Evolutionary conservation across 1,140 invertebrate species (phyloP), one percentile per base, ranked within the genome.

Genomic region (Drosophila virilis): DNA sequence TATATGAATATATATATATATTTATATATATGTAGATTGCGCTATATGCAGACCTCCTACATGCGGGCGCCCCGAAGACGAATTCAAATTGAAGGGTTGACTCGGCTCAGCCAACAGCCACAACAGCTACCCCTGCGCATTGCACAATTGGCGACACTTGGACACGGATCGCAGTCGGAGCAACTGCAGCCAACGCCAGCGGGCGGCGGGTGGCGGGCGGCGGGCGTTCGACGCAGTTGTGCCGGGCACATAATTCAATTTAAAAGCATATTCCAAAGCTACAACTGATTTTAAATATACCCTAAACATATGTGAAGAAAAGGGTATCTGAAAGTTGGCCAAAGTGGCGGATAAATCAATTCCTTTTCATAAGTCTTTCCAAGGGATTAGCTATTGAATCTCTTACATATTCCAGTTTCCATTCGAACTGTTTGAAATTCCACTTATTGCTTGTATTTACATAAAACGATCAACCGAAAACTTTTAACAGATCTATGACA

Each of bases 1-100:
- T 45, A 52, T 37, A 50, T 37, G 35, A 1, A 37, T 43, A 13
- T 40, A 32, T 37, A 13, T 58, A 43, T 64, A 43, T 32, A 45
- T 46, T 45, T 52, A 58, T 45, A 45, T 52, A 33, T 61, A 22
- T 37, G 8, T 61, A 40, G 13, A 45, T 42, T 64, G 37, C 22
- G n/a, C 22, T 28, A 28, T 58, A 37, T 60, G 51, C 46, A 52
- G 74, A 59, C 59, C 74, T 80, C 58, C 60, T 69, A 51, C 42
- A 88, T 88, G 83, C 83, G 83, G 83, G 83, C 84, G 83, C 77
- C 83, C 78, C 79, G 69, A 83, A 88, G 80, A 86, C 77, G 62
- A 40, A 61, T 69, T 52, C 45, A 71, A 77, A 76, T 66, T 77
- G 80, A 88, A 88, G 83, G 84, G 83, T 86, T 86, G 80, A 46